Evolutionary conservation across 2,797 vertebrate genomes (phyloP).

Genomic region (Hirundo rustica): DNA sequence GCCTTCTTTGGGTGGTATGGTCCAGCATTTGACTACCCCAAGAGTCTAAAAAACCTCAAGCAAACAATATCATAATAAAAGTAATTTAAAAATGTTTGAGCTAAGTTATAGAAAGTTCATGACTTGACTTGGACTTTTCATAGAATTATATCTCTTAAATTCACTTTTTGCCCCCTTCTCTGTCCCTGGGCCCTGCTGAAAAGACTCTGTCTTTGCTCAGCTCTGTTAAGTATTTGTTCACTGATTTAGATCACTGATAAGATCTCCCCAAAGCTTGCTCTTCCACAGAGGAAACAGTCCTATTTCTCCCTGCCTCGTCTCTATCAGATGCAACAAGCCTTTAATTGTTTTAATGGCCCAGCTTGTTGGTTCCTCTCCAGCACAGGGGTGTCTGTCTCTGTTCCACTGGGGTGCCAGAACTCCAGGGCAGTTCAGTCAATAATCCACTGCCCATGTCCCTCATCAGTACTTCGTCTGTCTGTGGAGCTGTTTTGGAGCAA

Average conservation of each 20-base stretch:
- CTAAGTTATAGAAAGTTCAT: neutral
- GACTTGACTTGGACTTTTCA: neutral
- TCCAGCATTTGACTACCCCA: neutral
- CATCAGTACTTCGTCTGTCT: neutral
- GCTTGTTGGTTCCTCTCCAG: neutral
- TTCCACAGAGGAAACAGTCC: neutral
- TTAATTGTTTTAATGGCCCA: neutral
- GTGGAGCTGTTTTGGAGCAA: neutral
- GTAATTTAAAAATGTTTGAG: rapidly evolving
- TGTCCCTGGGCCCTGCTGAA: neutral
- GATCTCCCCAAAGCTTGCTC: neutral
- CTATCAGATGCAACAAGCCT: neutral
- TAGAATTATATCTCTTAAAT: neutral
- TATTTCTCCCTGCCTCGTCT: neutral
- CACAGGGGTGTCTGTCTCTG: rapidly evolving
- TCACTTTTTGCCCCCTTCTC: neutral
- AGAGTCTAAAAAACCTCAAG: neutral
- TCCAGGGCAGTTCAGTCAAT: neutral
- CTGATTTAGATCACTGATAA: neutral
- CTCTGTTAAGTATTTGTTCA: neutral
- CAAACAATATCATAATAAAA: neutral
- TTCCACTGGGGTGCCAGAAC: too few species aligned
- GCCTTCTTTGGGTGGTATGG: neutral
- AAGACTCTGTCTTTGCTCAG: neutral
- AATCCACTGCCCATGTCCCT: rapidly evolving